A percentile compares a stretch with the other conserved stretches of the same genome.
These are phyloP conservation scores for Guaruba guarouba DNA, from an alignment of 2,113 vertebrate species.

Conservation along the genomic window DNA sequence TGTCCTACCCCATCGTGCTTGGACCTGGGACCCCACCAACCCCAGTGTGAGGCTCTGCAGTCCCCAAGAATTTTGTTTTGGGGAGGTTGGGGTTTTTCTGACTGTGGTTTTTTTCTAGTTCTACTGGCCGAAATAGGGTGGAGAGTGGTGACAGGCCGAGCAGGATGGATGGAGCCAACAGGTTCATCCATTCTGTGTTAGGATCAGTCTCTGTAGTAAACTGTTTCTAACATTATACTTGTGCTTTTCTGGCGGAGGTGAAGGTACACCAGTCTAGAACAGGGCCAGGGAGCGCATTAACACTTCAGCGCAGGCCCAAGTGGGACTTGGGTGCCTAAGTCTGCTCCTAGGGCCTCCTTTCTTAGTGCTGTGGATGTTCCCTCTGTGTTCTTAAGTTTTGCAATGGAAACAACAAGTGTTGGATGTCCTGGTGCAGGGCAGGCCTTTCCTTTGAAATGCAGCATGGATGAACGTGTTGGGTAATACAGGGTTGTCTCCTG, in stretches of 20 bases:
- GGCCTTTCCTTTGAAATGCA: not conserved
- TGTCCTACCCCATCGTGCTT: not conserved
- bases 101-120: not conserved
- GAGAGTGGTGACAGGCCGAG: not conserved
- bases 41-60: not conserved
- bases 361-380: rapidly evolving
- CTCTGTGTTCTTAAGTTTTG: not conserved
- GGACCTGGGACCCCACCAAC: not conserved
- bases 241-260: not conserved
- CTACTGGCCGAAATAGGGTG: not conserved
- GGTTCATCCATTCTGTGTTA: not conserved
- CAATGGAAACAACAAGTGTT: not conserved
- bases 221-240: not conserved
- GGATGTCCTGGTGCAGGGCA: not conserved
- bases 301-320: not conserved
- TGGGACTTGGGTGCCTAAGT: not conserved
- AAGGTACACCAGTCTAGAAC: not conserved
- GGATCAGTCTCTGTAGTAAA: not conserved
- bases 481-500: not conserved
- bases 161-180: not conserved
- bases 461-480: rapidly evolving
- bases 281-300: not conserved
- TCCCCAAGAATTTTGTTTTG: not conserved
- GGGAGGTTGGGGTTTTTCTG: not conserved
- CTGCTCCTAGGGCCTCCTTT: not conserved